Evolutionary conservation across 2,797 vertebrate species (phyloP), one percentile per base, ranked within the genome.

Genomic region (Poeciliopsis presidionis): DNA sequence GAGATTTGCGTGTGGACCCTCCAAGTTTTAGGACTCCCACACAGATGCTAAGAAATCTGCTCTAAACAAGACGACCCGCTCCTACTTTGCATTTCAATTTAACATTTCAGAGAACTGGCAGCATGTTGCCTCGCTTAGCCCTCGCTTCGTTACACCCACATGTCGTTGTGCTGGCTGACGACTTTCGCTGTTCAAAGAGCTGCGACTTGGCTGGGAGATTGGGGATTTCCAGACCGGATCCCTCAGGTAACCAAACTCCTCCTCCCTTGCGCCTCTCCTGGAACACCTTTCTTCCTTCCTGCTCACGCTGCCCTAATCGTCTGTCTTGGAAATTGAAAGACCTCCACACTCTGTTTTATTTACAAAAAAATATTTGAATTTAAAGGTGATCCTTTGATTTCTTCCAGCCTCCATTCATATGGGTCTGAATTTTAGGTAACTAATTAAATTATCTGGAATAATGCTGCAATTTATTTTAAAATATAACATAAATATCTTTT

Each of bases 71-170:
- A 87, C 92, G 89, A 89, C 88, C 93, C 89, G 90, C 91, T 94
- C 92, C 94, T 94, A 91, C 91, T 95, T 95, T 95, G 95, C 95
- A 95, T 96, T 95, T 95, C 94, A 93, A 95, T 96, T 95, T 95
- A 94, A 94, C 94, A 95, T 96, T 95, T 95, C 95, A 94, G 91
- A 95, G 94, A 95, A 91, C 93, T 95, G 93, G 94, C 95, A 95
- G 93, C 92, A 90, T 89, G 94, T 93, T 93, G 91, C 90, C 93
- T 92, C 86, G 88, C 93, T 94, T 93, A 93, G 94, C 91, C 93
- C 84, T 91, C 89, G 89, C 94, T 93, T 92, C 91, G 90, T 90
- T 94, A 94, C 95, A 93, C 95, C 94, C 95, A 95, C 94, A 92
- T 93, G 93, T 91, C 83, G 81, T 86, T 85, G 84, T 73, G 89